Base-by-base conservation (phyloP, 2,797 vertebrate species). In the Cheirogaleus major region DNA sequence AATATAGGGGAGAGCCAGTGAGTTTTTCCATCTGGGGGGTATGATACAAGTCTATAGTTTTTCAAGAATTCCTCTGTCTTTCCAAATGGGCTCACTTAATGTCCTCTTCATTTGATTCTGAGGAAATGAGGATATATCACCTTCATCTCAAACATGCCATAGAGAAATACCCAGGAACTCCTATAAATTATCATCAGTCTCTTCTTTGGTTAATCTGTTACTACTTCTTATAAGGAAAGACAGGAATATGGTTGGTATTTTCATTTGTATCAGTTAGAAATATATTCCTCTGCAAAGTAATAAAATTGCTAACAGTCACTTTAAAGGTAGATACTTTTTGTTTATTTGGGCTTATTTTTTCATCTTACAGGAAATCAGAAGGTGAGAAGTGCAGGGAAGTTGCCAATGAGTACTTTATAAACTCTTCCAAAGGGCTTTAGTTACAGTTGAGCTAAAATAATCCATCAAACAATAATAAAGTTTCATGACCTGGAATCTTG, bases 321-420 rank as follows among this genome's bases (percentile, higher is more conserved):
- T 83, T 83, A 88, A 52, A 48, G 3, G 11, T 73, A 88, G 32
- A 5, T 12, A 3, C 15, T 32, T 38, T 43, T 25, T 81, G 9
- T 52, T 50, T 50, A 63, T 63, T 32, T 91, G 22, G n/a, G 30
- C 73, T 95, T 91, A 72, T 84, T 95, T 96, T 75, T 23, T 76
- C 59, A 43, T 73, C 7, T 75, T 82, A 25, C 0, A 84, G 41
- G 27, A 89, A 55, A 17, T 48, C 48, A 88, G 13, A 55, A 35
- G 27, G 7, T 55, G 15, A 45, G 2, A 59, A 86, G 7, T 52
- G 1, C 30, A 90, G 23, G 4, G 38, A 72, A 75, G 7, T 20
- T 69, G 9, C 59, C 32, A 82, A 22, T 2, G 6, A 94, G 8
- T 1, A 61, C 1, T 72, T 35, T 65, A 41, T 81, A 89, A 91